Evolutionary conservation across 2,888 invertebrate species (phyloP).

Genomic region (Odontomyia ornata): DNA sequence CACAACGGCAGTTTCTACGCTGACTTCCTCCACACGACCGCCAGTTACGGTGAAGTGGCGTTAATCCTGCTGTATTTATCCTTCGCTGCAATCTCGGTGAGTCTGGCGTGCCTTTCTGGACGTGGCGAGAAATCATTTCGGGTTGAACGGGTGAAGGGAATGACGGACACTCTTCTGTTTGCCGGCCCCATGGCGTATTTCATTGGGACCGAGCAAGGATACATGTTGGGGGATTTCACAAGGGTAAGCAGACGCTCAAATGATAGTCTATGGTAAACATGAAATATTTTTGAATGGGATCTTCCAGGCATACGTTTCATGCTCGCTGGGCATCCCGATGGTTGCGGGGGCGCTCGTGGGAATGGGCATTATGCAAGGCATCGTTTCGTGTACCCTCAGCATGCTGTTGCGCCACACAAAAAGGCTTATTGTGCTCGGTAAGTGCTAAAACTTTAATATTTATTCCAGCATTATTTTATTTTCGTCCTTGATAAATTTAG

Average conservation of each 20-base stretch:
- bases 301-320: conserved; percentile 80
- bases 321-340: conserved; percentile 79
- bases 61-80: conserved; percentile 61
- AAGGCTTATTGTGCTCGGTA: conserved; percentile 77
- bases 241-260: conserved; percentile 67
- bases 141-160: conserved; percentile 67
- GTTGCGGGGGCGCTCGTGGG: conserved; percentile 78
- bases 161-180: conserved; percentile 68
- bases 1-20: conserved; percentile 55
- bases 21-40: conserved; percentile 57
- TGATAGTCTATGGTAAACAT: not conserved
- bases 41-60: conserved; percentile 56
- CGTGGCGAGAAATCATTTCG: conserved; percentile 59
- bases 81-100: conserved; percentile 64
- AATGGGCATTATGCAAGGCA: conserved; percentile 77
- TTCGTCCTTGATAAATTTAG: not conserved
- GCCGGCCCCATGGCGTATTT: conserved; percentile 81
- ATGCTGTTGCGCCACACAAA: conserved; percentile 80
- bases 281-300: conserved; percentile 3
- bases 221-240: conserved; percentile 83
- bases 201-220: conserved; percentile 85
- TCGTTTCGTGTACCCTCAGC: conserved; percentile 82
- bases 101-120: conserved; percentile 65
- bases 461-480: not conserved
- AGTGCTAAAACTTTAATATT: conserved; percentile 52